Evolutionary conservation across 1,140 invertebrate species (phyloP), one percentile per base, ranked within the genome.

Genomic region (Grapholita molesta): DNA sequence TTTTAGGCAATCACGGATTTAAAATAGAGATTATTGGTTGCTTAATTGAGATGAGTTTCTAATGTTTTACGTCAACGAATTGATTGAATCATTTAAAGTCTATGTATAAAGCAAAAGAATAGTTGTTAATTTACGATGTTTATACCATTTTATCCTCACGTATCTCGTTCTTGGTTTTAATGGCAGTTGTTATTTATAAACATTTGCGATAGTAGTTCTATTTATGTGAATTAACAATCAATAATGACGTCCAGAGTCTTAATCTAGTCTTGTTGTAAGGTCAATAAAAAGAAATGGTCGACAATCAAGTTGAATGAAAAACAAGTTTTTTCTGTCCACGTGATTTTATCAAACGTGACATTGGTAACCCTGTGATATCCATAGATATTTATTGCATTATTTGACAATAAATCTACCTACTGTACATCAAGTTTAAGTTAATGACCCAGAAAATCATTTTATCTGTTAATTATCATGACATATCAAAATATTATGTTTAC

Each of bases 271-370:
- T 61, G 24, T 61, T 12, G 8, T 65, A 12, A 65, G 64, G 33
- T 35, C 64, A 65, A 65, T 65, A 38, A 65, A 65, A 25, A 30
- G 55, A 61, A 61, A 61, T 61, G 24, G 25, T 61, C n/a, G 25
- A 30, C 25, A 30, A 61, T 61, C 15, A 32, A 28, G 5, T 52
- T 15, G 3, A 65, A 21, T 64, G 4, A 35, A 65, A 38, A 38
- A 65, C 30, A 65, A 65, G 30, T 65, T 38, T 64, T 30, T 65
- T 65, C 30, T 9, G 15, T 12, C n/a, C 23, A 24, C 25, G 15
- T n/a, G 28, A 23, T 61, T 61, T 11, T n/a, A 57, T 48, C 42
- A 7, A n/a, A 38, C n/a, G n/a, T n/a, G n/a, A n/a, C n/a, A n/a
- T n/a, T 33, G 8, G 12, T 38, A n/a, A 9, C 12, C 12, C 12